Evolutionary conservation across 92 coral and sea anemone genomes (phyloP), one percentile per base, ranked within the genome.

Genomic region (Porites evermanni): DNA sequence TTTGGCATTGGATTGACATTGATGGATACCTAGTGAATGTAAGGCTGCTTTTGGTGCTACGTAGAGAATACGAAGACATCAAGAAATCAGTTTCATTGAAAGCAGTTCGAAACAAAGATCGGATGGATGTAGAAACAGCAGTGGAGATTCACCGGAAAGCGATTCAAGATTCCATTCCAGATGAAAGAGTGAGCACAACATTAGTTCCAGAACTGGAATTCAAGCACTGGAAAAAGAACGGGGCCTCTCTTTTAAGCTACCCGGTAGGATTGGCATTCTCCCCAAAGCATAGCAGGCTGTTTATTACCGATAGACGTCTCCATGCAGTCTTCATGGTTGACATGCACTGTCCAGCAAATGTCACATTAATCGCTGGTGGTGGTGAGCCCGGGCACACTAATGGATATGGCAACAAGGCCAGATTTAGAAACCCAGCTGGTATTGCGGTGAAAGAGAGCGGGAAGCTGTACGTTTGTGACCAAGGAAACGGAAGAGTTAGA

Each of bases 291-390:
- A 86, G 93, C 74, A 90, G 59, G 87, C 83, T 86, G 68, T 90
- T 90, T 75, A 59, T 90, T 4, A 75, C 93, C 12, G 91, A 90
- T 53, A n/a, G 88, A 38, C 79, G 20, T 64, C 91, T 51, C 69
- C 91, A 81, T 67, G 88, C 79, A 14, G 65, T 90, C 2, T 87
- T 78, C 72, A 87, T 90, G 84, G 79, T 81, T 38, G 93, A 79
- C 67, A 79, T 89, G 86, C 90, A 89, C 86, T 89, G 92, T 53
- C 92, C 92, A 76, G 82, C 78, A 38, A 89, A 86, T 74, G 87
- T 89, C 60, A 87, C 93, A 0, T 66, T 90, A 18, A 86, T 87
- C 63, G 86, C 92, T 21, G 86, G 92, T 75, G 91, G 93, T 38
- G 71, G 14, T 66, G 91, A 90, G 91, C 91, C 59, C 3, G 88